Evolutionary conservation across 2,888 invertebrate genomes (phyloP), one percentile per base, ranked within the genome.

Genomic region (Eurois occulta): DNA sequence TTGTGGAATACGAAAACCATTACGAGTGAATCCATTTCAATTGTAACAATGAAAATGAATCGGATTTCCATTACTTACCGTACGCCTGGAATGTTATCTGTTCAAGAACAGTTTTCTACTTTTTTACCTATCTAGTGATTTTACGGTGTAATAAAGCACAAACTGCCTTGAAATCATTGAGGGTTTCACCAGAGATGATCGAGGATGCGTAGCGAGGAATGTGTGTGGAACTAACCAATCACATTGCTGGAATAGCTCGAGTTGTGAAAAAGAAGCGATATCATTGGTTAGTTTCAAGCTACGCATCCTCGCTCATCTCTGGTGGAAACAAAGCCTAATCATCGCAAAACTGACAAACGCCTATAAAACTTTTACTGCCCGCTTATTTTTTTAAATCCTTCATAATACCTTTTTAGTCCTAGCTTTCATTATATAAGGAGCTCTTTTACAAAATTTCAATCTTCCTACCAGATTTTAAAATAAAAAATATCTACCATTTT

Each of bases 11-110:
- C 78, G 28, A 78, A 78, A 71, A 71, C 72, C 64, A 83, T 84
- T 84, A 83, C 72, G 32, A 18, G 35, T 52, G 84, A 66, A 78
- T 72, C 43, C 64, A 65, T 71, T 84, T 68, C 64, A 84, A 84
- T 72, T 72, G 78, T 62, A 28, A 28, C n/a, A 80, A 71, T 80
- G 83, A 77, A 77, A 77, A 66, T 70, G 8, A 70, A 77, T 70
- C n/a, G 68, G 32, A 60, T 72, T 71, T 78, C 64, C 35, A 83
- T 78, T 76, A 46, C 7, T 21, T 43, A 60, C 65, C 13, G 60
- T 43, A 16, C 71, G 28, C 41, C 10, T 60, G 62, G 28, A 60
- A 41, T 72, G 28, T 43, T 80, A 55, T 72, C 64, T 46, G 43
- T 46, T 64, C 38, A 32, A 64, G 21, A 72, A 64, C 21, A 78